Evolutionary conservation across 2,113 vertebrate genomes (phyloP).

Genomic region (Poicephalus meyeri): DNA sequence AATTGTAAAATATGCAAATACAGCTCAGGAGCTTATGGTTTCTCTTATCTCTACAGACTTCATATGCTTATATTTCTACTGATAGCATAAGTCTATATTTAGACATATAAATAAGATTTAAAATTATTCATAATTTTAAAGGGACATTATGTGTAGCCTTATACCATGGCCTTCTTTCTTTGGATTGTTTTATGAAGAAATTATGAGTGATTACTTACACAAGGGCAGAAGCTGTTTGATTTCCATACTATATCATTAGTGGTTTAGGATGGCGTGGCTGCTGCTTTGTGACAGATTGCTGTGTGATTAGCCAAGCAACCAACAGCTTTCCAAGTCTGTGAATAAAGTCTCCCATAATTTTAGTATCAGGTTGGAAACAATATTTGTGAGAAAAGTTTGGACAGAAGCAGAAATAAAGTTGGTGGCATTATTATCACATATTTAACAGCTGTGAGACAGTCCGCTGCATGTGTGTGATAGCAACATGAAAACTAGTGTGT

Average conservation of each 20-base stretch:
- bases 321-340: not conserved
- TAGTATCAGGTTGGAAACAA: not conserved
- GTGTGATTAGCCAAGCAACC: not conserved
- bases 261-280: not conserved
- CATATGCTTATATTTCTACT: not conserved
- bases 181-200: not conserved
- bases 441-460: not conserved
- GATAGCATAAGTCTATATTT: not conserved
- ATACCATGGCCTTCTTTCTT: not conserved
- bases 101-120: not conserved
- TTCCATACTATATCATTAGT: not conserved
- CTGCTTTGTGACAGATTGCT: not conserved
- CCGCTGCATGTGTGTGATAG: not conserved
- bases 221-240: not conserved
- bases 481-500: not conserved
- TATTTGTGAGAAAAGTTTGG: not conserved
- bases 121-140: not conserved
- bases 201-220: not conserved
- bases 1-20: conserved; percentile 32
- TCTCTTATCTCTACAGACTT: not conserved
- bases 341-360: not conserved
- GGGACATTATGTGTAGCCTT: not conserved
- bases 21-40: not conserved
- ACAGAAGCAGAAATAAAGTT: not conserved
- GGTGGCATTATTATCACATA: not conserved